phyloP scores from a whole-genome alignment of 2,888 invertebrate genomes.

The Chymomyza fuscimana region DNA sequence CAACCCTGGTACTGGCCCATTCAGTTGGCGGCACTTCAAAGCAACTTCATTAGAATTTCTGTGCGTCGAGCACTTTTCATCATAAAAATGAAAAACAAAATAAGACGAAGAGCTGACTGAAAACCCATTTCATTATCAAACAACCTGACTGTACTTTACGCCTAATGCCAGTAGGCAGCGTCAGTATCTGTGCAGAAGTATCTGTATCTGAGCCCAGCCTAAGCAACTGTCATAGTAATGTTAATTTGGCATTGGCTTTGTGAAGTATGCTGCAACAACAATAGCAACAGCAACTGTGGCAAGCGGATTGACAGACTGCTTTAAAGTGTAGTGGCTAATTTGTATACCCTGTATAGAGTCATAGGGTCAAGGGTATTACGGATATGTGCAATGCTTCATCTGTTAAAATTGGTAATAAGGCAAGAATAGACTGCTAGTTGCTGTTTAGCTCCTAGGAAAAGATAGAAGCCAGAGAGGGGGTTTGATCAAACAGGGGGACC shows the following conservation, averaged over 20 bases:
- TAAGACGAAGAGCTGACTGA: constrained; percentile 4
- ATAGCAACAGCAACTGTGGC: not conserved
- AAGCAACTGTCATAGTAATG: constrained; percentile 54
- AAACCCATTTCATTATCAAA: constrained; percentile 60
- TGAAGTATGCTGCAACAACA: constrained; percentile 25
- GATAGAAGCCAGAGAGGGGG: no score
- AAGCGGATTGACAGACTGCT: not conserved
- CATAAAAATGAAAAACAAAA: not conserved
- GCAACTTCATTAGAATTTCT: constrained; percentile 60
- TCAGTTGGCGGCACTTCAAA: not conserved
- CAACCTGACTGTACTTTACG: constrained; percentile 22
- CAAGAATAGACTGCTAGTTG: no score
- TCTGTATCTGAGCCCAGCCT: not conserved
- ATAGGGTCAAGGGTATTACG: no score
- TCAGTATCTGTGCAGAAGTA: constrained; percentile 25
- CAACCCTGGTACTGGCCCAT: constrained; percentile 17
- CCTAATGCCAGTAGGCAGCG: constrained; percentile 31
- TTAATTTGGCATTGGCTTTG: constrained; percentile 65
- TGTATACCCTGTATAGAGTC: not conserved
- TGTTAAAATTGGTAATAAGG: no score
- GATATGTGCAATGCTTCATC: no score
- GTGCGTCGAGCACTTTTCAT: constrained; percentile 50
- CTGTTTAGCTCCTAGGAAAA: no score
- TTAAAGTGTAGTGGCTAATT: constrained; percentile 8
- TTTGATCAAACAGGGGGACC: no score